A percentile compares a stretch with the other conserved stretches of the same genome.
phyloP scores from a whole-genome alignment of 1,140 invertebrate species.

The Zeugodacus cucurbitae region DNA sequence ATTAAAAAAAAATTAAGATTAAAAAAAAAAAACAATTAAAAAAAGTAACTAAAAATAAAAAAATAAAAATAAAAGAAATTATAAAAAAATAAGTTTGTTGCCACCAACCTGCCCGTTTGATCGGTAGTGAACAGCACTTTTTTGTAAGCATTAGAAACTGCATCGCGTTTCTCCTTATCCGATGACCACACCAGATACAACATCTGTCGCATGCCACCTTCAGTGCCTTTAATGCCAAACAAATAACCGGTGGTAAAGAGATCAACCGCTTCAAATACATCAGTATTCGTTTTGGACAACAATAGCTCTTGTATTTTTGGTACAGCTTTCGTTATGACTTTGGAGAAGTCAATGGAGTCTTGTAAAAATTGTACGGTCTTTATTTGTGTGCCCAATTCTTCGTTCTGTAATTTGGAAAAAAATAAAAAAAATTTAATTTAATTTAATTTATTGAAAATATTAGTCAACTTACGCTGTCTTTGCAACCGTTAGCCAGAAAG shows the following conservation, averaged over 20 bases:
- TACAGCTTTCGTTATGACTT: conserved; percentile 75
- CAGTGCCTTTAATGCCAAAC: conserved; percentile 79
- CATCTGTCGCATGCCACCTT: conserved; percentile 79
- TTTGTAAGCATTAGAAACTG: conserved; percentile 70
- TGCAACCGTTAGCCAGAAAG: conserved; percentile 52
- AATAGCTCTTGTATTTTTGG: conserved; percentile 78
- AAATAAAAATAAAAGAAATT: no score
- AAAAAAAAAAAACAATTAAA: conserved; percentile 30
- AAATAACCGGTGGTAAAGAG: conserved; percentile 85
- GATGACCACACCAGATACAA: conserved; percentile 78
- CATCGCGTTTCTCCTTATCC: conserved; percentile 70
- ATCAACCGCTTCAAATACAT: conserved; percentile 85
- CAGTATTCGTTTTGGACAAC: conserved; percentile 78
- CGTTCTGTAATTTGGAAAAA: conserved; percentile 46
- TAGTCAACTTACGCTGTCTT: conserved; percentile 52
- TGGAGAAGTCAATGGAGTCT: conserved; percentile 75
- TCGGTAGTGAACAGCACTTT: conserved; percentile 62
- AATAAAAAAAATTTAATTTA: not conserved
- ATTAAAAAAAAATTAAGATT: not conserved
- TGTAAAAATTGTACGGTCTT: conserved; percentile 71
- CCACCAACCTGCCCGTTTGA: conserved; percentile 48
- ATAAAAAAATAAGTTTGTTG: no score
- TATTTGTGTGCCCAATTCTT: conserved; percentile 67
- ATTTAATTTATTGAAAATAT: not conserved
- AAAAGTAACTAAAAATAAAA: not conserved